Percentiles rank a stretch among this genome's conserved stretches.
Conservation (phyloP, 1,140 invertebrate species). For the Drosophila serrata region DNA sequence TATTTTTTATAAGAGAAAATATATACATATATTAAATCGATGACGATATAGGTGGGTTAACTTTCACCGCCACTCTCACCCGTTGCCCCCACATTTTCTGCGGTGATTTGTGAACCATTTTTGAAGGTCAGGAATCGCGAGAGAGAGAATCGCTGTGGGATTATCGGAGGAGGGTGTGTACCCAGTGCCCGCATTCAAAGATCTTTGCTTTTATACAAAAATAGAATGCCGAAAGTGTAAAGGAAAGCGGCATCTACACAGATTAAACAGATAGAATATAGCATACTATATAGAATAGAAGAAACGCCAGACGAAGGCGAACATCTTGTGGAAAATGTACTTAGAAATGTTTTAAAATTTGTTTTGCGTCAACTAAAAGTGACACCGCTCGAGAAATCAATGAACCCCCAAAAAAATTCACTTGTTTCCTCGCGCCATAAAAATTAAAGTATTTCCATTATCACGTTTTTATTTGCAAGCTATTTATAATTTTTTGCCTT, state of each 20-base stretch:
- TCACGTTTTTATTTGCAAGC: conserved; percentile 59
- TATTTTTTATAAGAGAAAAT: conserved; percentile 17
- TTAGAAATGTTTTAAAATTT: conserved; percentile 22
- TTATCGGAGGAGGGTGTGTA: conserved; percentile 58
- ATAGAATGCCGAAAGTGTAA: conserved; percentile 50
- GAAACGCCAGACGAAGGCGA: conserved; percentile 1
- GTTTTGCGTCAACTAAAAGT: conserved; percentile 53
- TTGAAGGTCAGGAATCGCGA: conserved; percentile 71
- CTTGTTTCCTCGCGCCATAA: conserved; percentile 41
- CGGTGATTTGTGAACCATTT: conserved; percentile 22
- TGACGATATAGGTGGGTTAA: conserved; percentile 31
- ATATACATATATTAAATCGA: conserved; percentile 6
- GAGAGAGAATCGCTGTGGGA: too few species aligned
- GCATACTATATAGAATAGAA: conserved; percentile 11
- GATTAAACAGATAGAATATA: conserved; percentile 15
- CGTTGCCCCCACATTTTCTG: not conserved
- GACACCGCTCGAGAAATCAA: conserved; percentile 62
- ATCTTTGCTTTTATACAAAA: conserved; percentile 37
- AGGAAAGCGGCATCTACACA: conserved; percentile 13
- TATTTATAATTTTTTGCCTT: conserved; percentile 48
- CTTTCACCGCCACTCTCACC: conserved; percentile 43
- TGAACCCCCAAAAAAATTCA: conserved; percentile 55
- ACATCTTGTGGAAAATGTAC: conserved; percentile 22
- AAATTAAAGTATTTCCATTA: conserved; percentile 67
- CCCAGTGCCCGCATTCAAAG: conserved; percentile 52